Evolutionary conservation across 2,797 vertebrate genomes (phyloP).

Genomic region (Chaunax sp.): DNA sequence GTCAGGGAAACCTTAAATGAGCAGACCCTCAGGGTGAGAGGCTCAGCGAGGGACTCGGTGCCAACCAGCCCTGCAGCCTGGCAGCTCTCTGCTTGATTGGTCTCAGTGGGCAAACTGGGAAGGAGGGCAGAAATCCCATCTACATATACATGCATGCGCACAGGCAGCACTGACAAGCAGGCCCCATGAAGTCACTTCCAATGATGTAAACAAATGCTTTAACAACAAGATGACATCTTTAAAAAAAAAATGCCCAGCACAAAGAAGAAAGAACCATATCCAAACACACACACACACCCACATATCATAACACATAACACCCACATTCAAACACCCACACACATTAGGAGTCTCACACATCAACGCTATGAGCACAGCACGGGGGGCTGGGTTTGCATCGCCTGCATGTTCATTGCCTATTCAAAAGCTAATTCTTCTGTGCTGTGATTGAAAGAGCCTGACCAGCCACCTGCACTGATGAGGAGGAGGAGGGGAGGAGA

Average conservation of each 20-base stretch:
- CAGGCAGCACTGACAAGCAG: not conserved
- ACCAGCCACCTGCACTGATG: slow-evolving; percentile 74
- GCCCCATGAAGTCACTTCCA: slow-evolving; percentile 1
- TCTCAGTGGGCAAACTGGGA: slow-evolving; percentile 71
- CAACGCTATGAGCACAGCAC: slow-evolving; percentile 47
- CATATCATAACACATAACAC: slow-evolving; percentile 44
- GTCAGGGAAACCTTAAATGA: slow-evolving; percentile 71
- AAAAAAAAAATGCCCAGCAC: slow-evolving; percentile 1
- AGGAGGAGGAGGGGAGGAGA: slow-evolving; percentile 27
- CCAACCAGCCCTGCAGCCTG: slow-evolving; percentile 69
- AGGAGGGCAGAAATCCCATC: slow-evolving; percentile 65
- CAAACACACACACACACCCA: slow-evolving; percentile 28
- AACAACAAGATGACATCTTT: slow-evolving; percentile 24
- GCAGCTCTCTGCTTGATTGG: slow-evolving; percentile 73
- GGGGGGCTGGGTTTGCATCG: slow-evolving; percentile 47
- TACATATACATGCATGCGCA: slow-evolving; percentile 45
- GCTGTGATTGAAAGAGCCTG: slow-evolving; percentile 64
- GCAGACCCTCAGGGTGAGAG: slow-evolving; percentile 63
- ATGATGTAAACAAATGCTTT: slow-evolving; percentile 27
- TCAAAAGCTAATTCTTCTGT: slow-evolving; percentile 71
- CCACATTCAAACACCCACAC: slow-evolving; percentile 65
- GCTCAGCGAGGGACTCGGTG: slow-evolving; percentile 55
- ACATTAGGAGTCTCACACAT: slow-evolving; percentile 67
- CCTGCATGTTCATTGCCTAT: slow-evolving; percentile 53
- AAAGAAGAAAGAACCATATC: slow-evolving; percentile 12